Evolutionary conservation across 2,888 invertebrate species (phyloP).

Genomic region (Macaria notata): DNA sequence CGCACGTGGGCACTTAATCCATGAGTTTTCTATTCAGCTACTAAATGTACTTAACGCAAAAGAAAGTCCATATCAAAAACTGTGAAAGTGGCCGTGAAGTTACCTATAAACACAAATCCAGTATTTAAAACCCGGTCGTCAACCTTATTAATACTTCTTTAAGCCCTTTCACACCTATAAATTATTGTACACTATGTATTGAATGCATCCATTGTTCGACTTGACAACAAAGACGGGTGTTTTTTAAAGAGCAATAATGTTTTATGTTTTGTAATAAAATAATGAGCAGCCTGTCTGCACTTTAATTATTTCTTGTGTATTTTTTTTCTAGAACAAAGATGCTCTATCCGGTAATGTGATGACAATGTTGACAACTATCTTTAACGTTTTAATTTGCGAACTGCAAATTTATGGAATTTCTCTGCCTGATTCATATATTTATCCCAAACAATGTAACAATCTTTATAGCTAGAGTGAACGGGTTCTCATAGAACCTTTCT

Average conservation of each 20-base stretch:
- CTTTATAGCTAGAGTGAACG: too few species aligned
- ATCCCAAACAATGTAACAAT: too few species aligned
- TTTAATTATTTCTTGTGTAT: slow-evolving; percentile 7
- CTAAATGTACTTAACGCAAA: neutral
- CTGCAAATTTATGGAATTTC: too few species aligned
- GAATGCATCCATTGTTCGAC: slow-evolving; percentile 44
- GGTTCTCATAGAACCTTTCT: too few species aligned
- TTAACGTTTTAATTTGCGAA: too few species aligned
- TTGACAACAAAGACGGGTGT: slow-evolving; percentile 37
- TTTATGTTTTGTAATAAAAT: slow-evolving; percentile 32
- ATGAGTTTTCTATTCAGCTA: neutral
- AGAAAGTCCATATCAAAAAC: slow-evolving; percentile 4
- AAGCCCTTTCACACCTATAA: slow-evolving; percentile 38
- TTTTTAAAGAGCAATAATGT: slow-evolving; percentile 29
- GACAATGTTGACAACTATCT: neutral
- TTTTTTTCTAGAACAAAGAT: neutral
- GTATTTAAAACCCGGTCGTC: slow-evolving; percentile 22
- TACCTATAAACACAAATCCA: slow-evolving; percentile 8
- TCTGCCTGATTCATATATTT: too few species aligned
- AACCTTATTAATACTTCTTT: slow-evolving; percentile 31
- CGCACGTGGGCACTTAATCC: too few species aligned
- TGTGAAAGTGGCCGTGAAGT: slow-evolving; percentile 3
- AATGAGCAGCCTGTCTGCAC: slow-evolving; percentile 10
- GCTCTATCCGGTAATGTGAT: neutral
- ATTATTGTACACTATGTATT: slow-evolving; percentile 47